These are phyloP conservation scores for Drosophila saltans DNA, from an alignment of 1,140 invertebrate species.

Conservation along the genomic window DNA sequence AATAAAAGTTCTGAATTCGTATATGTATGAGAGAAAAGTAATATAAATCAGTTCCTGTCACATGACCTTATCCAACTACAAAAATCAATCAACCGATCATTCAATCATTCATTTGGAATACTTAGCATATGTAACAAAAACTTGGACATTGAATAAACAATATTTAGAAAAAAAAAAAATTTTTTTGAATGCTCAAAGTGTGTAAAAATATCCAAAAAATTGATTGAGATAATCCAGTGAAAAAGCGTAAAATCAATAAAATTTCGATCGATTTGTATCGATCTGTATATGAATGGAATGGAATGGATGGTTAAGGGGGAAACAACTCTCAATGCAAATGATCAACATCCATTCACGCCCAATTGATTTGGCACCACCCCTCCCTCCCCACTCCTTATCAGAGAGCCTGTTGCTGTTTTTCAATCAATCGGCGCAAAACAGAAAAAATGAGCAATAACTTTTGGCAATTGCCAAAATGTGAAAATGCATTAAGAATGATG, in stretches of 20 bases:
- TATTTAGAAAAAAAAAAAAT: neutral
- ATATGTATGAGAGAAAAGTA: too few relatives aligned
- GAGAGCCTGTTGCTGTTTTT: constrained; percentile 1
- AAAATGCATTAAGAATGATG: constrained; percentile 72
- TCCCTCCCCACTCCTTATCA: neutral
- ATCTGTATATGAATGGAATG: neutral
- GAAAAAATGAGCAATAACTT: constrained; percentile 38
- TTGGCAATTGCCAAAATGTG: constrained; percentile 20
- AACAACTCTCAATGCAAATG: neutral
- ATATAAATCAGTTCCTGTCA: too few relatives aligned
- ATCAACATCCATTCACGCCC: constrained; percentile 7
- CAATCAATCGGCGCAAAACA: constrained; percentile 62
- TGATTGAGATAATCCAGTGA: constrained; percentile 38
- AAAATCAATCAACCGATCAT: constrained; percentile 5
- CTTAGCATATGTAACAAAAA: constrained; percentile 4
- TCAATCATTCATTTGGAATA: constrained; percentile 39
- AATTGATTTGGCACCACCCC: neutral
- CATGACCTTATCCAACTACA: neutral
- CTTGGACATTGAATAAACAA: constrained; percentile 16
- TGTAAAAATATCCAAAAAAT: neutral
- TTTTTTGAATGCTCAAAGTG: neutral
- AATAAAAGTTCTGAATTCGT: too few relatives aligned
- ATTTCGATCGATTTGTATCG: neutral
- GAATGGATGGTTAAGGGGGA: neutral
- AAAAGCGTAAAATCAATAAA: constrained; percentile 36